A percentile compares a stretch with the other conserved stretches of the same genome.
These are phyloP conservation scores for Lapara coniferarum DNA, from an alignment of 2,888 invertebrate genomes.

Conservation along the genomic window DNA sequence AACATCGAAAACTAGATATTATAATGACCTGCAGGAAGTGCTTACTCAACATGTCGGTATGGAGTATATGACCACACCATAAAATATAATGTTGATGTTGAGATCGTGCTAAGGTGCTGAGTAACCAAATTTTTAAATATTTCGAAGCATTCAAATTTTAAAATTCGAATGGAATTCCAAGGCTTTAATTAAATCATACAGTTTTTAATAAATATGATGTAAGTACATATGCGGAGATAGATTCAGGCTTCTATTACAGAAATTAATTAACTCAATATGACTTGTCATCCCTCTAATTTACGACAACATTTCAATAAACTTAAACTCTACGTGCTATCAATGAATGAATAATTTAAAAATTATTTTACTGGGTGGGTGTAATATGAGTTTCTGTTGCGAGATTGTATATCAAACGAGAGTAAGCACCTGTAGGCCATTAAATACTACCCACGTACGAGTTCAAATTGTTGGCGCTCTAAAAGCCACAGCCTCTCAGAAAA, in stretches of 20 bases:
- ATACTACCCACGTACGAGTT: constrained; percentile 12
- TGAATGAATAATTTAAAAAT: constrained; percentile 12
- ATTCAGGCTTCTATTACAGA: not conserved
- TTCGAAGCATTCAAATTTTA: not conserved
- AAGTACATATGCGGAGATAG: not conserved
- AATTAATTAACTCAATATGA: not conserved
- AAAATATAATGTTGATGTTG: constrained; percentile 7
- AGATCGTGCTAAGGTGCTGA: not conserved
- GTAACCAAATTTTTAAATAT: not conserved
- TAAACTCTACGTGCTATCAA: not conserved
- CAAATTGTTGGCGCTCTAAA: constrained; percentile 1
- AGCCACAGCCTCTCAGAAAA: not conserved
- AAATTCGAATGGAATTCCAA: not conserved
- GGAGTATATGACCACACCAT: constrained; percentile 4
- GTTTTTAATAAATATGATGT: too few species aligned
- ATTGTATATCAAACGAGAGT: constrained; percentile 19
- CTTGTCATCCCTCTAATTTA: not conserved
- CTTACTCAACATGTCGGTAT: constrained; percentile 12
- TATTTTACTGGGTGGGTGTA: constrained; percentile 15
- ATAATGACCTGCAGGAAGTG: constrained; percentile 13
- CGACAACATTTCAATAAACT: not conserved
- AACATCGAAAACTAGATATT: constrained; percentile 9
- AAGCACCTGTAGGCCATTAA: constrained; percentile 18
- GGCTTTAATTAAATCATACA: not conserved
- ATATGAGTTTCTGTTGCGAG: constrained; percentile 14